phyloP scores from a whole-genome alignment of 2,888 invertebrate genomes.

The Apoderus coryli region DNA sequence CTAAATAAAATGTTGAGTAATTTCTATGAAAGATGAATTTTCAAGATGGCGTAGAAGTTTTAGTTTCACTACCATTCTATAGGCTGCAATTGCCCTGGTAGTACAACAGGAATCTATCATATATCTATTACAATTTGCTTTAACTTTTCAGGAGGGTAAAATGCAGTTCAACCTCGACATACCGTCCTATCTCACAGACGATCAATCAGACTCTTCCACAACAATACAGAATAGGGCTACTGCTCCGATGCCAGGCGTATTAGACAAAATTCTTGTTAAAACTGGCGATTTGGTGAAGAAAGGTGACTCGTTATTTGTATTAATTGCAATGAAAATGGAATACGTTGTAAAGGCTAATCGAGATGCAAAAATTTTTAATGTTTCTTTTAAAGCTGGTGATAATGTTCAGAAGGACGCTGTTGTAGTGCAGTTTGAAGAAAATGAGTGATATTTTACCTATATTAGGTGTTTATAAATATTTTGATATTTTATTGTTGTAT shows the following conservation, averaged over 20 bases:
- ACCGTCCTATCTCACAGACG: constrained; percentile 40
- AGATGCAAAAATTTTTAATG: constrained; percentile 58
- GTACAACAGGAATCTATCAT: no score
- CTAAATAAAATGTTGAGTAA: no score
- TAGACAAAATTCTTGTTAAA: constrained; percentile 78
- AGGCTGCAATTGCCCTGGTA: no score
- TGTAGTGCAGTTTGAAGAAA: constrained; percentile 41
- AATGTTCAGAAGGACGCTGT: constrained; percentile 64
- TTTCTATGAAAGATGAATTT: no score
- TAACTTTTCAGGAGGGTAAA: constrained; percentile 46
- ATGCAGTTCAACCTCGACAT: constrained; percentile 45
- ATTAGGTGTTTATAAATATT: no score
- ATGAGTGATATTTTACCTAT: no score
- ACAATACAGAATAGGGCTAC: constrained; percentile 42
- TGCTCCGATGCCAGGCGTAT: constrained; percentile 92
- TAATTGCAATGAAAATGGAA: constrained; percentile 99
- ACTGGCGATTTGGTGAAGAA: constrained; percentile 67
- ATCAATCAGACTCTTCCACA: constrained; percentile 25
- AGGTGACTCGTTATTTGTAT: constrained; percentile 82
- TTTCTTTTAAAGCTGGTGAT: constrained; percentile 63
- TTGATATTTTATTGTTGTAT: no score
- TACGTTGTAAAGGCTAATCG: constrained; percentile 77
- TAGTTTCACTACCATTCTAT: no score
- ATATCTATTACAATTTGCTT: neutral
- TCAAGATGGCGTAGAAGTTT: no score